Percentiles rank a stretch among this genome's conserved stretches.
phyloP scores from a whole-genome alignment of 1,140 invertebrate species.

The Cydia splendana region DNA sequence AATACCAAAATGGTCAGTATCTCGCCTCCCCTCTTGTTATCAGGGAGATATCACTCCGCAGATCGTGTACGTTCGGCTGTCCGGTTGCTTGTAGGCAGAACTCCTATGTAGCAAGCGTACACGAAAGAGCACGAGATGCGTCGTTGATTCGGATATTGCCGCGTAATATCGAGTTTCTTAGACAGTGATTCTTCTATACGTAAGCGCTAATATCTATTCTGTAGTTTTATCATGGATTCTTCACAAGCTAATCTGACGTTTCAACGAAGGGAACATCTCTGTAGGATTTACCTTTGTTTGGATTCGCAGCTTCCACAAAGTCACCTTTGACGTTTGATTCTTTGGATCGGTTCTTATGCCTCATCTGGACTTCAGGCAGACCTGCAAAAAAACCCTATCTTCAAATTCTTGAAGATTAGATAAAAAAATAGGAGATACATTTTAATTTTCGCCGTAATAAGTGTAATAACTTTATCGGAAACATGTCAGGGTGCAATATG shows the following conservation, averaged over 20 bases:
- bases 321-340: conserved; percentile 59
- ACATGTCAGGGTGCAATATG: no score
- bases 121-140: conserved; percentile 10
- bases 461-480: no score
- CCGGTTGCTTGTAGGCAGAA: conserved; percentile 10
- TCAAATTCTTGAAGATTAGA: conserved; percentile 25
- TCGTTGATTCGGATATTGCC: neutral
- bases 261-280: conserved; percentile 7
- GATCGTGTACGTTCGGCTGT: conserved; percentile 12
- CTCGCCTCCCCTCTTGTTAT: neutral
- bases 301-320: conserved; percentile 65
- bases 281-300: conserved; percentile 60
- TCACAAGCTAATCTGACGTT: conserved; percentile 9
- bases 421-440: neutral
- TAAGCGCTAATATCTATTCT: conserved; percentile 5
- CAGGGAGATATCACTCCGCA: conserved; percentile 1
- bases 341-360: conserved; percentile 69
- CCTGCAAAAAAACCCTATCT: conserved; percentile 47
- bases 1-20: conserved; percentile 25
- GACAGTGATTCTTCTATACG: conserved; percentile 6
- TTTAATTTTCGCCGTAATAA: no score
- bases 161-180: conserved; percentile 1
- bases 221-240: conserved; percentile 3
- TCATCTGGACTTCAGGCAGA: conserved; percentile 70
- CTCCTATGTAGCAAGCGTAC: conserved; percentile 13